phyloP scores from a whole-genome alignment of 2,797 vertebrate species.

The Siniperca scherzeri region DNA sequence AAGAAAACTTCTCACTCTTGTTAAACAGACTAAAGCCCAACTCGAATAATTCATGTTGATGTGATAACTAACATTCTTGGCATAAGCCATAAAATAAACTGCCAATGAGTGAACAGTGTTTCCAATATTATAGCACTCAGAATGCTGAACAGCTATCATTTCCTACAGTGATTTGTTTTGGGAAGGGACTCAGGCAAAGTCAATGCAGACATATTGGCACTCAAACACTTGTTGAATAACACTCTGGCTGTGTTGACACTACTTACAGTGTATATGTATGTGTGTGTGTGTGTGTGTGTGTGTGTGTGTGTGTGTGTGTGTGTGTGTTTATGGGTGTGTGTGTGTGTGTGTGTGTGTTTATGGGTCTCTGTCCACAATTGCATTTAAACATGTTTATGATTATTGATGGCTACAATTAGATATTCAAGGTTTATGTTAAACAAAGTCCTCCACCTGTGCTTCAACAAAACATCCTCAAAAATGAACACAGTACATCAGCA shows the following conservation, averaged over 20 bases:
- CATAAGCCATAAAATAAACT: conserved; percentile 53
- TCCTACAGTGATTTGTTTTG: conserved; percentile 36
- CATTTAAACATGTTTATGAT: not conserved
- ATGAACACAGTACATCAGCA: not conserved
- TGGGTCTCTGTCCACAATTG: not conserved
- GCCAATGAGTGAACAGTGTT: conserved; percentile 18
- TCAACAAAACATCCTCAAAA: conserved; percentile 1
- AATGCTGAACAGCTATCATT: conserved; percentile 24
- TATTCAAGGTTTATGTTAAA: not conserved
- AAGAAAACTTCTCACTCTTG: conserved; percentile 41
- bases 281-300: not conserved
- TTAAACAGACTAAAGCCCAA: conserved; percentile 39
- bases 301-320: too few species aligned
- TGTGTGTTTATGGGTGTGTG: conserved; percentile 1
- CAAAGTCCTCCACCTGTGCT: not conserved
- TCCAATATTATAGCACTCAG: conserved; percentile 23
- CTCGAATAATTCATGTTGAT: conserved; percentile 22
- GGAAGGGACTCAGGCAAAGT: conserved; percentile 26
- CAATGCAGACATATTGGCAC: conserved; percentile 32
- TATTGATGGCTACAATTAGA: not conserved
- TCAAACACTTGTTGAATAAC: conserved; percentile 9
- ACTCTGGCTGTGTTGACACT: not conserved
- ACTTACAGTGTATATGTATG: not conserved
- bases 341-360: not conserved
- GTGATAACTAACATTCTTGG: conserved; percentile 61